Conservation (phyloP, 1,140 invertebrate genomes). For the Calephelis nemesis region DNA sequence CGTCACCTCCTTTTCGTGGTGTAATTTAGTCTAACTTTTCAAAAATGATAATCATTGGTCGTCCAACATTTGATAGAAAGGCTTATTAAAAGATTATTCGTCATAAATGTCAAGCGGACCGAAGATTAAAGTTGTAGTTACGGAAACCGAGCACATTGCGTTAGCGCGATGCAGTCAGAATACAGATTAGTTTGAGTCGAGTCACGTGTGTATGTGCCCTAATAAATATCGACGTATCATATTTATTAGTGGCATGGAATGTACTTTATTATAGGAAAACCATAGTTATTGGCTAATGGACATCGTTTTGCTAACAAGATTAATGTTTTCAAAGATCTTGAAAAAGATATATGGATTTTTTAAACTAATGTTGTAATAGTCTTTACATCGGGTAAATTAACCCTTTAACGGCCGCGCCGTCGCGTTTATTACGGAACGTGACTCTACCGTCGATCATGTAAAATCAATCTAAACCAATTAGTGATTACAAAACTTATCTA, state of each 20-base stretch:
- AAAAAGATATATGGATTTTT: too few relatives aligned
- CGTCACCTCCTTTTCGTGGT: too few relatives aligned
- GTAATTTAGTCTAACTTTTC: too few relatives aligned
- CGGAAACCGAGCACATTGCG: conserved; percentile 3
- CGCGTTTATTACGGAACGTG: too few relatives aligned
- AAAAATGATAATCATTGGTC: not conserved
- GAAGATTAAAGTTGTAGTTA: conserved; percentile 14
- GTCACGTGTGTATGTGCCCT: conserved; percentile 14
- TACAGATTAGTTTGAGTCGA: not conserved
- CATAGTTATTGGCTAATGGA: not conserved
- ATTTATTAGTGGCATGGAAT: conserved; percentile 1
- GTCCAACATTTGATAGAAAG: not conserved
- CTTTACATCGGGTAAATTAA: too few relatives aligned
- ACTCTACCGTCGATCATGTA: too few relatives aligned
- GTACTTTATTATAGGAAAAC: not conserved
- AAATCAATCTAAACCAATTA: too few relatives aligned
- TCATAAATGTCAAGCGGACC: conserved; percentile 2
- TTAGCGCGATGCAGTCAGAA: conserved; percentile 6
- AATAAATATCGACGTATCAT: conserved; percentile 15
- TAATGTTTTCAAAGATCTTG: too few relatives aligned
- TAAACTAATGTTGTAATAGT: too few relatives aligned
- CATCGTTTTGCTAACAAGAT: too few relatives aligned
- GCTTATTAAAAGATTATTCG: conserved; percentile 7
- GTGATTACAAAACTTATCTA: too few relatives aligned
- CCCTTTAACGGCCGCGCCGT: too few relatives aligned